Percentiles rank a stretch among this genome's conserved stretches.
Evolutionary conservation across 2,888 invertebrate species (phyloP).

Genomic region (Parelbella ahira): DNA sequence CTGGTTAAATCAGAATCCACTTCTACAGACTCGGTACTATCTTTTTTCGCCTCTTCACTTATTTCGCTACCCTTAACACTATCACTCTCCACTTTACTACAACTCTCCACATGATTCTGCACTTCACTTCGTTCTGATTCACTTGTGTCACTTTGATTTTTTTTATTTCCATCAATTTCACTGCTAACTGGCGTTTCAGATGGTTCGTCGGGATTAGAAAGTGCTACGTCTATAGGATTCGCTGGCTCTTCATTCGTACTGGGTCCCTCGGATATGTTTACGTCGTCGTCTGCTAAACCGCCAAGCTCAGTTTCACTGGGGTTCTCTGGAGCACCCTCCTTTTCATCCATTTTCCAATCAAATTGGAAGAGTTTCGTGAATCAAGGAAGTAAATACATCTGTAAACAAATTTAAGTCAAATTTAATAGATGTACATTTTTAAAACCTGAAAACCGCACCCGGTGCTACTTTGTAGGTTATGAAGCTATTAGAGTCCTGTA

Average conservation of each 20-base stretch:
- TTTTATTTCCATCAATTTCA: conserved; percentile 8
- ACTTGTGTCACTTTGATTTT: conserved; percentile 32
- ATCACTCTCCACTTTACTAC: conserved; percentile 39
- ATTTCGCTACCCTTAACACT: conserved; percentile 43
- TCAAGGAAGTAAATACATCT: conserved; percentile 48
- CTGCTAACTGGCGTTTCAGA: neutral
- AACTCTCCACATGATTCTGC: conserved; percentile 58
- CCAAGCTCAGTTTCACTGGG: conserved; percentile 37
- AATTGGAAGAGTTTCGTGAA: conserved; percentile 40
- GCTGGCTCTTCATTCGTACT: too few species aligned
- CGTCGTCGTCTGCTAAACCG: conserved; percentile 28
- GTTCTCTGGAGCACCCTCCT: conserved; percentile 47
- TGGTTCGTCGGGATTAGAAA: too few species aligned
- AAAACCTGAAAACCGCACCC: conserved; percentile 57
- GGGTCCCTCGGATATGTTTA: conserved; percentile 2
- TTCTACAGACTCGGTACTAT: neutral
- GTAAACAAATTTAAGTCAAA: too few species aligned
- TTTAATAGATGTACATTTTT: too few species aligned
- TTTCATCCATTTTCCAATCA: conserved; percentile 64
- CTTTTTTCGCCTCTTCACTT: conserved; percentile 37
- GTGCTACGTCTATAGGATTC: too few species aligned
- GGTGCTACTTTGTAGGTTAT: conserved; percentile 70
- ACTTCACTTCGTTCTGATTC: conserved; percentile 51
- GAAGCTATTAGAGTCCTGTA: conserved; percentile 29
- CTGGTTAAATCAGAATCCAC: neutral